Conservation (phyloP, 2,113 vertebrate species). For the Ictalurus punctatus region DNA sequence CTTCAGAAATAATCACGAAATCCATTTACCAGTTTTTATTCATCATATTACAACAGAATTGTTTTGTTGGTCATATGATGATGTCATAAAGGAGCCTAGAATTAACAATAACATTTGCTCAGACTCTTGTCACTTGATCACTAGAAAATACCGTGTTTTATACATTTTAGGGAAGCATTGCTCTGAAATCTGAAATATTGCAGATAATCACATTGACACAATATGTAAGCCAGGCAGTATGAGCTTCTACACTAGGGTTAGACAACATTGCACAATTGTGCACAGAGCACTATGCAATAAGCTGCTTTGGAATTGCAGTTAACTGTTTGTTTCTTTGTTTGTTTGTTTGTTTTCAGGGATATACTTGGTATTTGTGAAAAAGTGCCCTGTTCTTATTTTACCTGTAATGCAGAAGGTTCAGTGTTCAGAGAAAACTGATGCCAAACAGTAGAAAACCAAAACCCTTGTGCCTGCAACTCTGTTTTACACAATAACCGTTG, state of each 20-base stretch:
- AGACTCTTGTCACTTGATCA: neutral
- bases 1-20: neutral
- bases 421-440: conserved; percentile 33
- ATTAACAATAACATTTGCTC: neutral
- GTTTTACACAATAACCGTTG: conserved; percentile 37
- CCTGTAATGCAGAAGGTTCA: conserved; percentile 11
- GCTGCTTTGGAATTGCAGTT: conserved; percentile 43
- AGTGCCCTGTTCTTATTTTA: conserved; percentile 24
- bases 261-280: conserved; percentile 44
- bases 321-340: neutral
- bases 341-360: neutral
- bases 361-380: conserved; percentile 11
- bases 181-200: conserved; percentile 22
- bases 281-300: conserved; percentile 61
- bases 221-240: conserved; percentile 4
- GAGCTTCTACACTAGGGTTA: neutral
- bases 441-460: conserved; percentile 32
- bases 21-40: neutral
- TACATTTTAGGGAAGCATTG: neutral
- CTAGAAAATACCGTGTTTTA: neutral
- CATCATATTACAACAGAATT: neutral
- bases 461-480: conserved; percentile 45
- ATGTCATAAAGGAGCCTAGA: neutral
- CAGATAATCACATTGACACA: neutral
- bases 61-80: neutral